Base-by-base conservation (phyloP, 2,888 invertebrate species). In the Dryobotodes eremita region DNA sequence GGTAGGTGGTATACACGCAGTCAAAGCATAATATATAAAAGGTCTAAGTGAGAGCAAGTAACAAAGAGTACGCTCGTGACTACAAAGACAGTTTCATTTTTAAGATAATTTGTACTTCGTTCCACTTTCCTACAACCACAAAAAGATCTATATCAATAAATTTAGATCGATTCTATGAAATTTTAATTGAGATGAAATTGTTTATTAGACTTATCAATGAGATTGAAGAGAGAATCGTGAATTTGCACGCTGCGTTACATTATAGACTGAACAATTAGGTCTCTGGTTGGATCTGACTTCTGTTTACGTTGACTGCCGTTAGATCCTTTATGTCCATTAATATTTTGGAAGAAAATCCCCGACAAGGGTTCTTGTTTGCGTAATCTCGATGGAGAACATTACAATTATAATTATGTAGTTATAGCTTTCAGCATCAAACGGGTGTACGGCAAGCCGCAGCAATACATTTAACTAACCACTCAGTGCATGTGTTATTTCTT, bases 91-190 rank as follows among this genome's bases (percentile, higher is more conserved):
- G 75, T 79, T 80, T 78, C 64, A 77, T 85, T 88, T 88, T 85
- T 73, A 71, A 84, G 55, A 86, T 46, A 66, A 76, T 80, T 82
- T 76, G 75, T 79, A 83, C 74, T 81, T 82, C 31, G 87, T 75
- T 77, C 88, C 77, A 88, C 89, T 89, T 88, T 89, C 80, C 8
- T 72, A 66, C 66, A 66, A 85, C 77, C 75, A 83, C 82, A 85
- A 83, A 76, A 77, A 86, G 70, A 88, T 88, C 69, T 76, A 71
- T 74, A 84, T 86, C 80, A 79, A 70, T 77, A 87, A 80, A 78
- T 26, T 64, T 61, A 88, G 65, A 79, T 82, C 42, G 64, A 77
- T 79, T 81, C 77, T 79, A 31, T 78, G n/a, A 68, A 86, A 46
- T 74, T 62, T 72, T 65, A 71, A 77, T 82, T 75, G 78, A 74